Conservation (phyloP, 53 echinoderm and acorn worm species). For the Astropecten irregularis region DNA sequence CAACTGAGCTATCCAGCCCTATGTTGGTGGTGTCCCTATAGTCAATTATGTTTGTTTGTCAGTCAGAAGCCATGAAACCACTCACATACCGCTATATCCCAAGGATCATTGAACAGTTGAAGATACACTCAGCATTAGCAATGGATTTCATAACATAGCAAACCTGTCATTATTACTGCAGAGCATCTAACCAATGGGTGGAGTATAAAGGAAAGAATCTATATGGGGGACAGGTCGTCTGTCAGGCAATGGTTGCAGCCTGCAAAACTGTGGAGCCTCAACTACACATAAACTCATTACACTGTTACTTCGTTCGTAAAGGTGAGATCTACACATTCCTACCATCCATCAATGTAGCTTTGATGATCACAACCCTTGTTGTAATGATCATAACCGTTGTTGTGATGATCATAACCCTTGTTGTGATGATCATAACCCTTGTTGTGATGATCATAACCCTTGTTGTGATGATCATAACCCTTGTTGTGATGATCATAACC, state of each 20-base stretch:
- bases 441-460: too few species aligned
- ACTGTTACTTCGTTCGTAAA: conserved; percentile 80
- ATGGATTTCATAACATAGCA: too few species aligned
- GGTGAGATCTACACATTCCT: conserved; percentile 64
- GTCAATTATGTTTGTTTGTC: neutral
- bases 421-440: too few species aligned
- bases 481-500: too few species aligned
- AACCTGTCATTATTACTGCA: neutral
- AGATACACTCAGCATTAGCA: too few species aligned
- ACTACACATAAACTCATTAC: conserved; percentile 77
- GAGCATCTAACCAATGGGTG: conserved; percentile 14
- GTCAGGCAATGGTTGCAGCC: conserved; percentile 90
- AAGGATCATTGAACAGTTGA: too few species aligned
- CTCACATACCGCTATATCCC: neutral
- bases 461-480: too few species aligned
- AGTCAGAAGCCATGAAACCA: too few species aligned
- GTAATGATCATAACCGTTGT: neutral
- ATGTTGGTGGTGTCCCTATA: neutral
- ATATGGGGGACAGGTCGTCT: conserved; percentile 92
- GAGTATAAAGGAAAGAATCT: conserved; percentile 35
- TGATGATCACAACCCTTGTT: too few species aligned
- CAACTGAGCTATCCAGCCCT: too few species aligned
- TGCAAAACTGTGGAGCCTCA: conserved; percentile 67
- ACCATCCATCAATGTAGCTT: neutral
- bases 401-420: too few species aligned